phyloP scores from a whole-genome alignment of 2,888 invertebrate species.

The Leptinotarsa tumamoca region DNA sequence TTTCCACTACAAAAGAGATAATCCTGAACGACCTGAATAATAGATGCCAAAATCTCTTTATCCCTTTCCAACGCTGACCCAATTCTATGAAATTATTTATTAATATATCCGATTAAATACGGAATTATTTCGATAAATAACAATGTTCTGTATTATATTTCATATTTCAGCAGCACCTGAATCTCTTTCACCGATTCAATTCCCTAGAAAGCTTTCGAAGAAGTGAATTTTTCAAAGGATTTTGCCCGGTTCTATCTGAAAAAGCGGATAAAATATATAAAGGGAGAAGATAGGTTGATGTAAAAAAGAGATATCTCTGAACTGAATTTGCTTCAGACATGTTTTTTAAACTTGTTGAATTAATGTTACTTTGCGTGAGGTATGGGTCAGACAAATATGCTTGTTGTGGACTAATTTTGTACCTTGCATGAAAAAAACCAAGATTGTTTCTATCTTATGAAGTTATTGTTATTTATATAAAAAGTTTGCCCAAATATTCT shows the following conservation, averaged over 20 bases:
- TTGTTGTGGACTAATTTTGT: too few species aligned
- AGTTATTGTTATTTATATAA: too few species aligned
- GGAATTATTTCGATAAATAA: constrained; percentile 10
- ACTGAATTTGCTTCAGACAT: constrained; percentile 24
- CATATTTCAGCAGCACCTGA: constrained; percentile 26
- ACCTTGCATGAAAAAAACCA: too few species aligned
- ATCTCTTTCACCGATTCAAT: constrained; percentile 12
- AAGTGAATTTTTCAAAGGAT: constrained; percentile 28
- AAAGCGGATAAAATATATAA: neutral
- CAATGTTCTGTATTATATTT: constrained; percentile 21
- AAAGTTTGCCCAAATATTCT: too few species aligned
- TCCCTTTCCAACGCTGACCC: neutral
- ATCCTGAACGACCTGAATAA: neutral
- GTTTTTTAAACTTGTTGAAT: constrained; percentile 29
- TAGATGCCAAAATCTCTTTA: neutral
- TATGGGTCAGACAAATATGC: neutral
- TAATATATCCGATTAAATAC: neutral
- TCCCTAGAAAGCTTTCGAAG: constrained; percentile 14
- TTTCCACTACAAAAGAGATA: neutral
- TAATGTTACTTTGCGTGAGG: constrained; percentile 1
- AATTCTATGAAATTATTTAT: constrained; percentile 9
- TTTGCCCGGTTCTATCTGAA: neutral
- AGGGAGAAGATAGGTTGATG: constrained; percentile 7
- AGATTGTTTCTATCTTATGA: too few species aligned
- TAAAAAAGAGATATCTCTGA: constrained; percentile 22